Percentiles rank a stretch among this genome's conserved stretches.
These are phyloP conservation scores for Poliocrania exsul DNA, from an alignment of 2,797 vertebrate genomes.

Conservation along the genomic window DNA sequence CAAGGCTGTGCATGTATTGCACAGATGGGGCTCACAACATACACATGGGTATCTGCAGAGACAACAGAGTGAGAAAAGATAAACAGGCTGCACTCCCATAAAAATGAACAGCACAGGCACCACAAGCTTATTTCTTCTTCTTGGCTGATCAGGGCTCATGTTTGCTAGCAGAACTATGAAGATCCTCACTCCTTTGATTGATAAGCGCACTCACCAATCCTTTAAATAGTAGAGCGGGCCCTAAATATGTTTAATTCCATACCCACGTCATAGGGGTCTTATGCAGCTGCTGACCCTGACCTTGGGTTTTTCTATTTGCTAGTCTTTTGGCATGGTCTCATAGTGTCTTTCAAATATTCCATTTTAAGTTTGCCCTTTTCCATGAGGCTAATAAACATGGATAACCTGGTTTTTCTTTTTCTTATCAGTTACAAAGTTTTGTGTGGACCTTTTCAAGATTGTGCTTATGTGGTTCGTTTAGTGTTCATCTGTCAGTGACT, in stretches of 20 bases:
- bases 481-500: not conserved
- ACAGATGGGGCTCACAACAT: accelerated
- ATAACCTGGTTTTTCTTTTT: not conserved
- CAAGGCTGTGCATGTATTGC: accelerated
- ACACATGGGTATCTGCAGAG: not conserved
- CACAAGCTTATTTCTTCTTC: not conserved
- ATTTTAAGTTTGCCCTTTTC: not conserved
- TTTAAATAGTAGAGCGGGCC: not conserved
- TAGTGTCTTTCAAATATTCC: not conserved
- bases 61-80: not conserved
- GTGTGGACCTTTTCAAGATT: not conserved
- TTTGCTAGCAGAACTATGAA: not conserved
- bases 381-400: not conserved
- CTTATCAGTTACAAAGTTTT: not conserved
- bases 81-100: not conserved
- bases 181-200: not conserved
- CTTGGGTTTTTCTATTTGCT: not conserved
- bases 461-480: not conserved
- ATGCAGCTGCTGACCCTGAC: not conserved
- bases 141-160: not conserved
- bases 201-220: not conserved
- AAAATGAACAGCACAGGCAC: not conserved
- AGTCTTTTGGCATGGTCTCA: not conserved
- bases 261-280: not conserved
- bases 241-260: not conserved